Percentiles rank a stretch among this genome's conserved stretches.
phyloP scores from a whole-genome alignment of 2,797 vertebrate genomes.

The Neosilurus hyrtlii region DNA sequence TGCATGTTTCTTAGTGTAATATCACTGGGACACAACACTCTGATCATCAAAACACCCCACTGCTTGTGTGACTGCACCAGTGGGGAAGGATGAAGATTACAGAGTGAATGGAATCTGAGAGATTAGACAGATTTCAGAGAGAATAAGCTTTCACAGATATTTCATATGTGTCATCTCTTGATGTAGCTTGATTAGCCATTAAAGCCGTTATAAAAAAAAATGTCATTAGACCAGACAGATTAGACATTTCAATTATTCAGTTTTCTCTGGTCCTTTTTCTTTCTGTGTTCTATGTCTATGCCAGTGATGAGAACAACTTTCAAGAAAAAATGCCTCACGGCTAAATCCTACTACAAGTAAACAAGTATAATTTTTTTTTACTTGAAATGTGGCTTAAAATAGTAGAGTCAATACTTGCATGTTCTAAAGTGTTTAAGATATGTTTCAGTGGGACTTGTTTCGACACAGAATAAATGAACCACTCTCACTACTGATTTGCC shows the following conservation, averaged over 20 bases:
- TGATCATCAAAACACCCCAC: no score
- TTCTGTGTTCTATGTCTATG: not conserved
- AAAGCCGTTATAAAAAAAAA: constrained; percentile 1
- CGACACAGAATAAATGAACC: not conserved
- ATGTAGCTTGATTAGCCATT: not conserved
- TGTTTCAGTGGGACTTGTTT: not conserved
- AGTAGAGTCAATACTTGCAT: not conserved
- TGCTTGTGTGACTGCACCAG: not conserved
- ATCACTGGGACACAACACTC: not conserved
- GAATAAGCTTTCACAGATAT: constrained; percentile 4
- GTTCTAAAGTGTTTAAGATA: not conserved
- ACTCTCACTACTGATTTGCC: no score
- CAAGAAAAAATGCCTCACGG: not conserved
- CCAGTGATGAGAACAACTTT: not conserved
- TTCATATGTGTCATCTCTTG: not conserved
- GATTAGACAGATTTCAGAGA: constrained; percentile 16
- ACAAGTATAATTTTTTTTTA: no score
- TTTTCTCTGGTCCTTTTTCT: not conserved
- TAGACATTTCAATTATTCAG: constrained; percentile 15
- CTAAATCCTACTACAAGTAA: not conserved
- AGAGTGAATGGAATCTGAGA: not conserved
- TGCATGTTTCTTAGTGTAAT: not conserved
- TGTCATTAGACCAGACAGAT: constrained; percentile 9
- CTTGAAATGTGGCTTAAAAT: not conserved
- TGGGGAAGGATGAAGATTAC: not conserved